Conservation (phyloP, 2,113 vertebrate species). For the Spermophilus dauricus region DNA sequence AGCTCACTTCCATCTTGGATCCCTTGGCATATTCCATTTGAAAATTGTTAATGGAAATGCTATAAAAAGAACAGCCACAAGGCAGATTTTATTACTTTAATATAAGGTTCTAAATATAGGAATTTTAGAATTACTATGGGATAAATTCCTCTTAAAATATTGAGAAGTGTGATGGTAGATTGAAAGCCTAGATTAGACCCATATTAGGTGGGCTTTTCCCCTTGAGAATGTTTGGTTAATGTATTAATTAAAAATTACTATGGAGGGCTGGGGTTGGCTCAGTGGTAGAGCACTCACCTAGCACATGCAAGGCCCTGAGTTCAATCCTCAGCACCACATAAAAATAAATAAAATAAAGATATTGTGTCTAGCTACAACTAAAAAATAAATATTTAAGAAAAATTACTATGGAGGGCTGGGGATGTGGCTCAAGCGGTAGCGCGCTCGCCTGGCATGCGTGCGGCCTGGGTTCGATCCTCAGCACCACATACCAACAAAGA, state of each 20-base stretch:
- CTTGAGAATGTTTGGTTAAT: slow-evolving; percentile 8
- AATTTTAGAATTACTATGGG: not conserved
- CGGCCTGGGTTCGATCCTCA: too few species aligned
- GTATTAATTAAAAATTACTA: slow-evolving; percentile 8
- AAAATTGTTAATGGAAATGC: slow-evolving; percentile 22
- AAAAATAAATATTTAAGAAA: not conserved
- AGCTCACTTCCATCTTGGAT: not conserved
- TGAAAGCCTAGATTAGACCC: not conserved
- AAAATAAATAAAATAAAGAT: too few species aligned
- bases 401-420: not conserved
- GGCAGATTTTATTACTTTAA: slow-evolving; percentile 13
- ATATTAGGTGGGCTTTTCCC: too few species aligned
- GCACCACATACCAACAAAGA: too few species aligned
- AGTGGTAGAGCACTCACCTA: too few species aligned
- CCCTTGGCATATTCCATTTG: not conserved
- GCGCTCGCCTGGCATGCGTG: too few species aligned
- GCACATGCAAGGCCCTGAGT: too few species aligned
- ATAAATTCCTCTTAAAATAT: not conserved
- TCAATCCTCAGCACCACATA: too few species aligned
- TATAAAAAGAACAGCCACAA: slow-evolving; percentile 33
- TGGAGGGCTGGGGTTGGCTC: too few species aligned
- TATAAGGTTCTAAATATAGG: not conserved
- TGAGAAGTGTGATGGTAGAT: too few species aligned
- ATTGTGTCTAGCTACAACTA: too few species aligned
- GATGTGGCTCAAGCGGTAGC: too few species aligned